Evolutionary conservation across 2,888 invertebrate species (phyloP).

Genomic region (Sinohyriopsis cumingii): DNA sequence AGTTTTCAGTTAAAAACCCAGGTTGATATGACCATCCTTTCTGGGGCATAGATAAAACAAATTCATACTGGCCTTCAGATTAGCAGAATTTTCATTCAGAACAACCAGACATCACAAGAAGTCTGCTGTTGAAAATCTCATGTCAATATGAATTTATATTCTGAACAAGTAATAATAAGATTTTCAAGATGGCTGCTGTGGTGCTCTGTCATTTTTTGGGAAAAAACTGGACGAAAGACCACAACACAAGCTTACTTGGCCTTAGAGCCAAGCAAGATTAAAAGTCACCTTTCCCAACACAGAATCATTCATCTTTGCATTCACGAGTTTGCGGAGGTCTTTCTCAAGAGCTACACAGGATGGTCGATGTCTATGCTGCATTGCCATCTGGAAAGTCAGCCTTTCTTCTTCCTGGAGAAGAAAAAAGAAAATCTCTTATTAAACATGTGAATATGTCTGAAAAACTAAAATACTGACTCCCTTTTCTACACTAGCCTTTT

Average conservation of each 20-base stretch:
- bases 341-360: constrained; percentile 72
- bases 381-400: constrained; percentile 36
- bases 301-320: constrained; percentile 67
- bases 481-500: background rate
- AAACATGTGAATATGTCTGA: background rate
- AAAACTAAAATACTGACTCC: background rate
- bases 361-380: constrained; percentile 62
- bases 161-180: too few relatives aligned
- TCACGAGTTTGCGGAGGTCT: constrained; percentile 63
- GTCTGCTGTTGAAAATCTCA: too few relatives aligned
- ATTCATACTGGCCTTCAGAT: too few relatives aligned
- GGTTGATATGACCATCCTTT: too few relatives aligned
- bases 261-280: background rate
- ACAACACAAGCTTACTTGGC: background rate
- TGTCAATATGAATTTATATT: too few relatives aligned
- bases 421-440: constrained; percentile 3
- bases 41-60: too few relatives aligned
- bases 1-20: too few relatives aligned
- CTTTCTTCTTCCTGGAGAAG: constrained; percentile 65
- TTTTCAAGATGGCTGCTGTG: too few relatives aligned
- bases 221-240: too few relatives aligned
- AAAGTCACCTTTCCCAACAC: constrained; percentile 73
- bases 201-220: too few relatives aligned
- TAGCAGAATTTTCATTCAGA: too few relatives aligned
- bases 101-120: too few relatives aligned